A percentile compares a stretch with the other conserved stretches of the same genome.
phyloP scores from a whole-genome alignment of 2,888 invertebrate genomes.

The Empis stercorea region DNA sequence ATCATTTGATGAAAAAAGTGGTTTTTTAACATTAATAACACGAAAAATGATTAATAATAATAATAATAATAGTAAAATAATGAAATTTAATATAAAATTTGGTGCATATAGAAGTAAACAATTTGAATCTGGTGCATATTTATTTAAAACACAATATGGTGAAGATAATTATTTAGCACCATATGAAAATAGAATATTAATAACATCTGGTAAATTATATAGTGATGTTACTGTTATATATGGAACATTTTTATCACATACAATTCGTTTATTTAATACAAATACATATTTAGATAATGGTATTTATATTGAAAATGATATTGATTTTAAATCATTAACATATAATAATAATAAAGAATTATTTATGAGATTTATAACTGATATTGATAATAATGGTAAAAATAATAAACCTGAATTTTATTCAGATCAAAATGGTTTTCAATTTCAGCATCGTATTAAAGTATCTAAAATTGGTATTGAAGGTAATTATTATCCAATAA shows the following conservation, averaged over 20 bases:
- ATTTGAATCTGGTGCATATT: conserved; percentile 89
- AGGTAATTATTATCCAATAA: conserved; percentile 94
- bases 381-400: conserved; percentile 58
- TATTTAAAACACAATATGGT: conserved; percentile 73
- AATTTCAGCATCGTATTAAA: conserved; percentile 68
- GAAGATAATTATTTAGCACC: conserved; percentile 66
- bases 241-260: conserved; percentile 62
- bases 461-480: conserved; percentile 49
- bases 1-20: conserved; percentile 67
- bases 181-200: conserved; percentile 64
- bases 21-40: conserved; percentile 68
- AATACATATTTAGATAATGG: conserved; percentile 56
- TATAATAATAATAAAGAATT: conserved; percentile 84
- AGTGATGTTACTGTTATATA: conserved; percentile 78
- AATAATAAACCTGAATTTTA: conserved; percentile 65
- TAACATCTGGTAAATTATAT: conserved; percentile 70
- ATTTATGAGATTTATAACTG: conserved; percentile 80
- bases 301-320: conserved; percentile 65
- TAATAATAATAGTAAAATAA: conserved; percentile 55
- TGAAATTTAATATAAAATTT: conserved; percentile 68
- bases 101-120: conserved; percentile 84
- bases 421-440: conserved; percentile 88
- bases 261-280: conserved; percentile 64
- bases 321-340: conserved; percentile 75
- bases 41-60: conserved; percentile 61